phyloP scores from a whole-genome alignment of 64 coral and sea anemone genomes.

The Hydrozoanthus tunicans region DNA sequence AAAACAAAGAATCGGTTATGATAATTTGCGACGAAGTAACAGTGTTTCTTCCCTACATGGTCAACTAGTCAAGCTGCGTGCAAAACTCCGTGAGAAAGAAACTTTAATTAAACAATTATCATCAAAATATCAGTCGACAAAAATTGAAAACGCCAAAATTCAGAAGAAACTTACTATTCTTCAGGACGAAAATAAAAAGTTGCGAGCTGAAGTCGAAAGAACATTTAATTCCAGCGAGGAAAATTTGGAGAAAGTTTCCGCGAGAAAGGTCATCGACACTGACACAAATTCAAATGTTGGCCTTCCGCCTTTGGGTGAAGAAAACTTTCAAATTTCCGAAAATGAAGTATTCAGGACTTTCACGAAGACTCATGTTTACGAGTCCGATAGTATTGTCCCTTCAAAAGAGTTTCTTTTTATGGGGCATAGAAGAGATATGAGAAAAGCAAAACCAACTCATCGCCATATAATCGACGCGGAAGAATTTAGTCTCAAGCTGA shows the following conservation, averaged over 20 bases:
- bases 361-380: constrained; percentile 81
- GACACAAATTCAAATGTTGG: constrained; percentile 10
- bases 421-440: constrained; percentile 53
- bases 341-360: constrained; percentile 72
- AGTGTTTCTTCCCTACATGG: constrained; percentile 53
- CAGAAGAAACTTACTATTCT: constrained; percentile 48
- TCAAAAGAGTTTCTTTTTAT: constrained; percentile 82
- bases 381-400: constrained; percentile 29
- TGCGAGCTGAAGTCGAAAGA: constrained; percentile 54
- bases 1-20: constrained; percentile 26
- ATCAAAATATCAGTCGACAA: constrained; percentile 46
- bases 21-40: constrained; percentile 37
- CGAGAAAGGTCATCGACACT: not conserved
- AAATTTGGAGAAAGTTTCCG: constrained; percentile 13
- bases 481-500: constrained; percentile 32
- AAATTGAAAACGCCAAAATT: constrained; percentile 51
- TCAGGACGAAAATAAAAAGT: constrained; percentile 49
- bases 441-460: constrained; percentile 53
- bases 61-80: constrained; percentile 65
- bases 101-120: constrained; percentile 43
- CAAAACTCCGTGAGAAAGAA: constrained; percentile 53
- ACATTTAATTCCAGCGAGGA: constrained; percentile 30
- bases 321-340: constrained; percentile 67
- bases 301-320: not conserved
- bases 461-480: constrained; percentile 69